Evolutionary conservation across 2,113 vertebrate species (phyloP).

Genomic region (Tyto alba): DNA sequence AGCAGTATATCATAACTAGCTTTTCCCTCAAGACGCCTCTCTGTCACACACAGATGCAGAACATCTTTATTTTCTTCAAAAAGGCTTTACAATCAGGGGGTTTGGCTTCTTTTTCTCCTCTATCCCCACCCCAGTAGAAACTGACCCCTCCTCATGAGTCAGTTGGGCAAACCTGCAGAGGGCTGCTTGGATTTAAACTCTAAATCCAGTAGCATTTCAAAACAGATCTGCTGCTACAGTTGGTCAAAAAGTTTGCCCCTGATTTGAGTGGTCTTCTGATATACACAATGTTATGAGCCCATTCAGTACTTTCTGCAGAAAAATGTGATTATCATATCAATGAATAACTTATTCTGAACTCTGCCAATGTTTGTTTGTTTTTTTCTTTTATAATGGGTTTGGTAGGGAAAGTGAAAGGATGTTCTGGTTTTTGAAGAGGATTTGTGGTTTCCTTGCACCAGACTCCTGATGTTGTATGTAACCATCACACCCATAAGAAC

Average conservation of each 20-base stretch:
- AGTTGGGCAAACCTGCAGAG: neutral
- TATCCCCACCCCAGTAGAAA: neutral
- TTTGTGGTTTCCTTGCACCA: neutral
- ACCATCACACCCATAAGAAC: neutral
- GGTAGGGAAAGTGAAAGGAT: neutral
- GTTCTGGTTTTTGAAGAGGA: neutral
- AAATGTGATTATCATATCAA: neutral
- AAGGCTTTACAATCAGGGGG: neutral
- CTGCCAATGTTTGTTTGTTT: neutral
- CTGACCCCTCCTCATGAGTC: neutral
- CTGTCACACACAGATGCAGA: neutral
- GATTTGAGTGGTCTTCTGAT: neutral
- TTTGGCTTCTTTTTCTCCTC: neutral
- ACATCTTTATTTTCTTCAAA: conserved; percentile 37
- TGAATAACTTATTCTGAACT: neutral
- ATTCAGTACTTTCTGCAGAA: neutral
- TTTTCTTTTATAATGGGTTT: neutral
- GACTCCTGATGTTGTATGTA: neutral
- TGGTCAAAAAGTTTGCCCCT: neutral
- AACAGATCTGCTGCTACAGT: neutral
- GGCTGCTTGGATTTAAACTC: neutral
- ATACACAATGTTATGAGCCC: neutral
- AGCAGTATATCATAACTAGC: neutral
- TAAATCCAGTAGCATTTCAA: conserved; percentile 38
- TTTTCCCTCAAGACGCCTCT: neutral